Base-by-base conservation (phyloP, 1,140 invertebrate species). In the Eupeodes corollae region DNA sequence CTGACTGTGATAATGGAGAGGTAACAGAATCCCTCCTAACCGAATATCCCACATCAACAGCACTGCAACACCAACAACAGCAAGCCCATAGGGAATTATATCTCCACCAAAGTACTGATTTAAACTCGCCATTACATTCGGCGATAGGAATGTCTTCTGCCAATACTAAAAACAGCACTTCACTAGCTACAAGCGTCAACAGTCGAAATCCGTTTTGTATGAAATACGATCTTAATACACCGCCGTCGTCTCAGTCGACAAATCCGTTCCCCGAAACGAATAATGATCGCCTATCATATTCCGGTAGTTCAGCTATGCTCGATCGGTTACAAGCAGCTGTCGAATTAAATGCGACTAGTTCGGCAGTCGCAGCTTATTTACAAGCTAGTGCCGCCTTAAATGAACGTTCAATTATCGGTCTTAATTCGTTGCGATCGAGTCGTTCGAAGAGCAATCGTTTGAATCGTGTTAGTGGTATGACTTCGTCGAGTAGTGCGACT, bases 1-100 rank as follows among this genome's bases (percentile, higher is more conserved):
- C 77, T 1, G 77, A 76, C 41, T 74, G 71, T 37, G 76, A 79
- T 53, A 76, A 73, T 14, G 76, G 74, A 57, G 76, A 61, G 33
- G 69, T 59, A 45, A 76, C 68, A 12, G 42, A 49, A 31, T 50
- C 50, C 11, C 42, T 31, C 35, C 51, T 52, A 42, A 73, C 70
- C 38, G 68, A 74, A 56, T 71, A 74, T 57, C 68, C 65, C 59
- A 16, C 59, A 62, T 46, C 59, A 59, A 42, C 59, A 56, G 39
- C 50, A 26, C 21, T 26, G 3, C 21, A 26, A 26, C 21, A 26
- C 8, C 59, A 62, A 48, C 59, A 59, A 39, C 50, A 46, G 30
- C 50, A 13, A 30, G 42, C 32, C 12, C 46, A 46, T 13, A 46
- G 41, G 68, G 71, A 43, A 72, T 70, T 42, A 70, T 66, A 35